Evolutionary conservation across 2,797 vertebrate genomes (phyloP).

Genomic region (Calcarius lapponicus): DNA sequence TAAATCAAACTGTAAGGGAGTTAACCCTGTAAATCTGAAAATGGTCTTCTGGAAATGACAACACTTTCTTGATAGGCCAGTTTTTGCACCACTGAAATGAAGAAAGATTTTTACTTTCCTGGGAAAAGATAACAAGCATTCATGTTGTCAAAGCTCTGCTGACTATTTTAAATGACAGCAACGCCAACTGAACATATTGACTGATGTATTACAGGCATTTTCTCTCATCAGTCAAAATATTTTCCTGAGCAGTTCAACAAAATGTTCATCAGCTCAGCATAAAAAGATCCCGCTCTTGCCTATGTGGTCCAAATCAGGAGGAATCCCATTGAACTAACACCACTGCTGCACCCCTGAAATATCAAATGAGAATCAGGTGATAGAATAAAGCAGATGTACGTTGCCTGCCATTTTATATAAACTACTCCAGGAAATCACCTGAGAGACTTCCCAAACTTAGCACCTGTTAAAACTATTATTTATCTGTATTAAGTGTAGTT

Average conservation of each 20-base stretch:
- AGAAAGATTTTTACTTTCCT: not conserved
- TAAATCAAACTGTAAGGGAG: not conserved
- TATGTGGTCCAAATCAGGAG: not conserved
- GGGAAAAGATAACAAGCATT: not conserved
- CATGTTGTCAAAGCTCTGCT: not conserved
- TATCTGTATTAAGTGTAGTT: not conserved
- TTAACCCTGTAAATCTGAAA: constrained; percentile 10
- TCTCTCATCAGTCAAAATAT: constrained; percentile 3
- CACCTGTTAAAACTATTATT: constrained; percentile 49
- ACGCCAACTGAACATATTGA: rapidly evolving
- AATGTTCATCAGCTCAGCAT: not conserved
- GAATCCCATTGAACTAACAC: not conserved
- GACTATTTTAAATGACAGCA: not conserved
- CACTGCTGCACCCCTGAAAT: rapidly evolving
- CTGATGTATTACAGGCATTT: not conserved
- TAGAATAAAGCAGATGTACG: constrained; percentile 16
- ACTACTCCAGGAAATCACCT: constrained; percentile 39
- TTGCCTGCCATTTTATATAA: constrained; percentile 22
- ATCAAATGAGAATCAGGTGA: not conserved
- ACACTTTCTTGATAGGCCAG: not conserved
- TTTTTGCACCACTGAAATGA: not conserved
- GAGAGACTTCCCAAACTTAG: constrained; percentile 22
- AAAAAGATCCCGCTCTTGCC: not conserved
- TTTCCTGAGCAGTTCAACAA: constrained; percentile 47
- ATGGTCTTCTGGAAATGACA: not conserved